Evolutionary conservation across 2,797 vertebrate genomes (phyloP).

Genomic region (Karalla daura): DNA sequence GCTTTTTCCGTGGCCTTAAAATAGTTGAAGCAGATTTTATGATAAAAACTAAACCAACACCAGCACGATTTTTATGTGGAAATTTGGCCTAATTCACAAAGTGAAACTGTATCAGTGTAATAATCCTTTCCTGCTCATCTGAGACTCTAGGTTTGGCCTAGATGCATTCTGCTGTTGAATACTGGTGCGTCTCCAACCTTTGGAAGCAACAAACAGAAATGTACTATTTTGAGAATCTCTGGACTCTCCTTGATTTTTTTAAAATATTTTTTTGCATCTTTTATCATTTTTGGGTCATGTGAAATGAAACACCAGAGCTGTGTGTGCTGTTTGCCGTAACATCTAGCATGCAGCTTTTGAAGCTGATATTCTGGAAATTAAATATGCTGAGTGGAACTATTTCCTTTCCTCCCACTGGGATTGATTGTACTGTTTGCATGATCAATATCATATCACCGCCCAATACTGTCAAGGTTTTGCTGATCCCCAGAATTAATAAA

Average conservation of each 20-base stretch:
- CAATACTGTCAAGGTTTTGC: conserved; percentile 1
- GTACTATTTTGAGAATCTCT: background rate
- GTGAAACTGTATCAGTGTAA: background rate
- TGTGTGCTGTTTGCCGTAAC: background rate
- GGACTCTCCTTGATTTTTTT: background rate
- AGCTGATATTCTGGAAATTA: background rate
- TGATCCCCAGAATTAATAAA: conserved; percentile 24
- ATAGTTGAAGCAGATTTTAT: conserved; percentile 23
- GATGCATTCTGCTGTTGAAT: background rate
- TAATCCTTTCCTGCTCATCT: background rate
- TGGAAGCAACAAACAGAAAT: background rate
- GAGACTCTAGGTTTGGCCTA: background rate
- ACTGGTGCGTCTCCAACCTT: background rate
- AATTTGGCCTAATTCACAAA: conserved; percentile 14
- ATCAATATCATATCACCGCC: conserved; percentile 15
- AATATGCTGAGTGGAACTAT: background rate
- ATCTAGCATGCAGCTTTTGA: background rate
- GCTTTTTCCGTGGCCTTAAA: conserved; percentile 23
- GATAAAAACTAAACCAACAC: background rate
- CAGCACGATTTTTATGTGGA: background rate
- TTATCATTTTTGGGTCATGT: background rate
- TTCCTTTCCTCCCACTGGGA: background rate
- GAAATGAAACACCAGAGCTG: background rate
- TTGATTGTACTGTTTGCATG: conserved; percentile 1
- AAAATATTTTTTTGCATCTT: background rate